phyloP scores from a whole-genome alignment of 2,888 invertebrate genomes.

The Hirtodrosophila histrioides region DNA sequence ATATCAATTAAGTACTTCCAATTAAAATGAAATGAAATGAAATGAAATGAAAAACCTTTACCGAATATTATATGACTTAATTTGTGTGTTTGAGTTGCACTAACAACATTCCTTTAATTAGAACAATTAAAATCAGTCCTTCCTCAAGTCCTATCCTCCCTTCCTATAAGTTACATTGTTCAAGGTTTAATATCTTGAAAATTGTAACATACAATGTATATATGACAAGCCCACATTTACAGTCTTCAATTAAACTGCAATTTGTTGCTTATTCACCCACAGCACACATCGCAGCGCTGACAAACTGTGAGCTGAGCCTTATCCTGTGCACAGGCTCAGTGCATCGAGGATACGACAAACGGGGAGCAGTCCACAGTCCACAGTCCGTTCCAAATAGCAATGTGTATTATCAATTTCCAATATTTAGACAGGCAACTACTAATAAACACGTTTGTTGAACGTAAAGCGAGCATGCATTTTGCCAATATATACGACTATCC shows the following conservation, averaged over 20 bases:
- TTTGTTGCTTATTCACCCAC: conserved; percentile 47
- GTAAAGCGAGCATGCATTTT: conserved; percentile 63
- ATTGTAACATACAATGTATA: conserved; percentile 6
- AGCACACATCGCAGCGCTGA: conserved; percentile 6
- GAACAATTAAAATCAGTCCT: no score
- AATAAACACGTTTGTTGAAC: conserved; percentile 71
- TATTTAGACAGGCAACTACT: conserved; percentile 73
- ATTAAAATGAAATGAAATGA: no score
- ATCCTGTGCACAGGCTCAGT: conserved; percentile 25
- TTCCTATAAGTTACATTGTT: conserved; percentile 15
- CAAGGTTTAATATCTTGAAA: neutral
- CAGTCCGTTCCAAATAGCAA: conserved; percentile 5
- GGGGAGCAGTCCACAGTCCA: neutral
- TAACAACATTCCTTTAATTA: no score
- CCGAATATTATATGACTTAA: no score
- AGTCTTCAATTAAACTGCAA: conserved; percentile 47
- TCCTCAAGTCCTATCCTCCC: no score
- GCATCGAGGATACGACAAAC: conserved; percentile 31
- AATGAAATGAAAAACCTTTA: no score
- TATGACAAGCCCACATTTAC: conserved; percentile 16
- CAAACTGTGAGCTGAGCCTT: conserved; percentile 33
- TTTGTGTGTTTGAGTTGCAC: no score
- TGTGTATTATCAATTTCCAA: conserved; percentile 70
- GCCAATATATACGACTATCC: conserved; percentile 34
- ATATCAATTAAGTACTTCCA: no score